Base-by-base conservation (phyloP, 2,888 invertebrate species). In the Rutpela maculata region DNA sequence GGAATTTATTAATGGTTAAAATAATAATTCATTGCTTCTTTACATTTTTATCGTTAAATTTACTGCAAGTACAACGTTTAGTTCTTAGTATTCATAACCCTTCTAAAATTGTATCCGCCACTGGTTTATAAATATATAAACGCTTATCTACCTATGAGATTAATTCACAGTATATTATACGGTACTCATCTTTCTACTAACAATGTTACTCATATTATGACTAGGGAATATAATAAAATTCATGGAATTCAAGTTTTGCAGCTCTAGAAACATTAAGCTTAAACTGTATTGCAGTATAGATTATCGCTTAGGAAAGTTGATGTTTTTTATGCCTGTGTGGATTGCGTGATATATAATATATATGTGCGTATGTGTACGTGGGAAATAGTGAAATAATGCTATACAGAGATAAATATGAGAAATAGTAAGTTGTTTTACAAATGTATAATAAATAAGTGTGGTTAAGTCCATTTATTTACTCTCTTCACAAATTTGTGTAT, bases 201-300 rank as follows among this genome's bases (percentile, higher is more conserved):
- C 69, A 50, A 69, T 18, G 59, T 70, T 70, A 60, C 70, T 60
- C 70, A 70, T 59, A 65, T 35, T 63, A 17, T 70, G 43, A 38
- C 31, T 35, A 56, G 17, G 67, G 50, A 62, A 70, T 19, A n/a
- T 38, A 50, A 60, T 50, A 60, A 70, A 60, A 70, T 70, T 70
- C 70, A 70, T 38, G 70, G 70, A 70, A 70, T 62, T 60, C 70
- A 50, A 60, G 43, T 60, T 70, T 70, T 43, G 70, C 70, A 43
- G 38, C 57, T 62, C 15, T 18, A 69, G n/a, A 56, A 67, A 15
- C n/a, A 26, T 56, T 26, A n/a, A 17, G 56, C 12, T 65, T 17
- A 22, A 38, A 65, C 50, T 65, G 43, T 65, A 19, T 43, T 43
- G 65, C 65, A 65, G 65, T 65, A 31, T 43, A 43, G 31, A 17